phyloP scores from a whole-genome alignment of 2,113 vertebrate genomes.

The Grus americana region DNA sequence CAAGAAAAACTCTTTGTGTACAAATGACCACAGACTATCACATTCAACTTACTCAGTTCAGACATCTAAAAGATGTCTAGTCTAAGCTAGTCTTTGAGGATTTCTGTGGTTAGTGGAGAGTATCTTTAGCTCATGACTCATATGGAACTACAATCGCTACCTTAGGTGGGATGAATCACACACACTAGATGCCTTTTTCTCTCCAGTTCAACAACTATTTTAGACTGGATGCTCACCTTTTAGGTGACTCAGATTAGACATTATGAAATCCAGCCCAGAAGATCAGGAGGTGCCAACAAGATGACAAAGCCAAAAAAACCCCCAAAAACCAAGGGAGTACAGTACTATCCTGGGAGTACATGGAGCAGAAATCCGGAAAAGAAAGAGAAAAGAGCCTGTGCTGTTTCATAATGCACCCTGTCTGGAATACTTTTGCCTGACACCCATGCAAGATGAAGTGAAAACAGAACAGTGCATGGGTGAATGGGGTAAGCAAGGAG shows the following conservation, averaged over 20 bases:
- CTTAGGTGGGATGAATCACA: background rate
- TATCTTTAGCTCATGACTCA: conserved; percentile 33
- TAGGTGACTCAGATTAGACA: background rate
- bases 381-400: background rate
- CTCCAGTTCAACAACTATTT: background rate
- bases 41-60: background rate
- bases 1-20: background rate
- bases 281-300: background rate
- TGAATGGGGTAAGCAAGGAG: background rate
- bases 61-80: background rate
- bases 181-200: background rate
- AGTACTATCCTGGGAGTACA: background rate
- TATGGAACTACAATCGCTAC: background rate
- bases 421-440: background rate
- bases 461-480: background rate
- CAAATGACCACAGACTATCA: background rate
- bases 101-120: background rate
- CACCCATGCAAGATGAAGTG: background rate
- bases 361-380: background rate
- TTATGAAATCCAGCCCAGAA: background rate
- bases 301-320: background rate
- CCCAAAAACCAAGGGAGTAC: too few relatives aligned
- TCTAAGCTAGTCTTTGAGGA: background rate
- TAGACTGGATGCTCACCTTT: background rate
- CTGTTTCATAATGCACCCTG: background rate